Base-by-base conservation (phyloP, 1,140 invertebrate species). In the Archivesica marissinica region DNA sequence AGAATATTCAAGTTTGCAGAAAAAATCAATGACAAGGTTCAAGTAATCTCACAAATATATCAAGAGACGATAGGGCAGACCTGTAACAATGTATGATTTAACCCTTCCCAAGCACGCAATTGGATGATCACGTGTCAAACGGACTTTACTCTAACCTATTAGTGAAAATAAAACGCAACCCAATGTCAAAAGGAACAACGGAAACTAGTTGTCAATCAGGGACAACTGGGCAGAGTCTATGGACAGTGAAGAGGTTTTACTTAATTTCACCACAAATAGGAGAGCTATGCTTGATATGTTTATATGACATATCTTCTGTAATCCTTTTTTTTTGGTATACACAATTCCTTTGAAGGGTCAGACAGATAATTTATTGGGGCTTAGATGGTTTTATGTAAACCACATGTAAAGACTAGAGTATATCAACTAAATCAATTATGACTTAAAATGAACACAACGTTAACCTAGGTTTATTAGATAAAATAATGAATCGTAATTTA, bases 101-200 rank as follows among this genome's bases (percentile, higher is more conserved):
- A 64, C 59, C 59, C 7, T 11, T 13, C 28, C 17, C 38, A 15
- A 17, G 59, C 59, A 64, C 59, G 59, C 59, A 64, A 64, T 64
- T 64, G 11, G 59, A 64, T 35, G 59, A 64, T 64, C 59, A 64
- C 4, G 30, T 64, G 59, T 35, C 59, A 64, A 64, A 64, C 38
- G 33, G 30, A n/a, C 59, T 64, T 33, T 64, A 17, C 59, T 1
- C 25, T 3, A 64, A 64, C 11, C 15, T 35, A 64, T 33, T 64
- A 64, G 59, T 64, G 59, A 64, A 64, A 64, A 64, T 33, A 64
- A 64, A 64, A 64, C 59, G 38, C 30, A 35, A 64, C 33, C 11
- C 20, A 64, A 64, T 35, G 59, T 35, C 59, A 64, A 2, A 64
- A 35, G 0, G 23, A 35, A 64, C 13, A 35, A 11, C 59, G 59